These are phyloP conservation scores for Darevskia nairensis DNA, from an alignment of 2,797 vertebrate species.

Conservation along the genomic window DNA sequence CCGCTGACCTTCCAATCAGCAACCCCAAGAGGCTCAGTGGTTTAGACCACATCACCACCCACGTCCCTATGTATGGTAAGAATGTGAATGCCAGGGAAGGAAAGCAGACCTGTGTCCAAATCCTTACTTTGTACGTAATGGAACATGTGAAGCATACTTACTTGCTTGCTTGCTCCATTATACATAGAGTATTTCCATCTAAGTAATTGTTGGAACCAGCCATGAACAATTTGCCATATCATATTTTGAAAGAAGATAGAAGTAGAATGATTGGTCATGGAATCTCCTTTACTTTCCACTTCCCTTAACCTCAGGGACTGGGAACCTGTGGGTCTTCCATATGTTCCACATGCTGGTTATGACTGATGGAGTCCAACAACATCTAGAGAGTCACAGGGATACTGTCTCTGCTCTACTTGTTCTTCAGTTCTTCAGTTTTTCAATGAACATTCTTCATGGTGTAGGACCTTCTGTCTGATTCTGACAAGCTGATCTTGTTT, in stretches of 20 bases:
- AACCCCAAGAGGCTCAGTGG: too few relatives aligned
- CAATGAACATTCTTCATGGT: not conserved
- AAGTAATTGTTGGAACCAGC: not conserved
- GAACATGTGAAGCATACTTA: not conserved
- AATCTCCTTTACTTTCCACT: not conserved
- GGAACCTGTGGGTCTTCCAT: too few relatives aligned
- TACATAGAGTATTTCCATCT: not conserved
- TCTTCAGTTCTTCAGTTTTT: not conserved
- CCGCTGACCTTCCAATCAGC: too few relatives aligned
- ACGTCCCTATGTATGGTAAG: too few relatives aligned
- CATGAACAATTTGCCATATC: not conserved
- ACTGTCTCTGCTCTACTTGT: not conserved
- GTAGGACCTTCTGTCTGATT: not conserved
- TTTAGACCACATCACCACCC: too few relatives aligned
- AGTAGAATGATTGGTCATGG: not conserved
- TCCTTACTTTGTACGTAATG: not conserved
- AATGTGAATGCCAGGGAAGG: not conserved
- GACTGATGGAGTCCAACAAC: too few relatives aligned
- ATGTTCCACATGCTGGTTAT: too few relatives aligned
- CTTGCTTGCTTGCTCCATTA: not conserved
- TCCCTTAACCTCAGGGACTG: not conserved
- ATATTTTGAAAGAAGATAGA: not conserved
- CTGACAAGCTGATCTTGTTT: constrained; percentile 6
- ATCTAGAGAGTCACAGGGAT: too few relatives aligned
- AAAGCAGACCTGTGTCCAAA: not conserved